Evolutionary conservation across 2,888 invertebrate genomes (phyloP), one percentile per base, ranked within the genome.

Genomic region (Bhutanitis thaidina): DNA sequence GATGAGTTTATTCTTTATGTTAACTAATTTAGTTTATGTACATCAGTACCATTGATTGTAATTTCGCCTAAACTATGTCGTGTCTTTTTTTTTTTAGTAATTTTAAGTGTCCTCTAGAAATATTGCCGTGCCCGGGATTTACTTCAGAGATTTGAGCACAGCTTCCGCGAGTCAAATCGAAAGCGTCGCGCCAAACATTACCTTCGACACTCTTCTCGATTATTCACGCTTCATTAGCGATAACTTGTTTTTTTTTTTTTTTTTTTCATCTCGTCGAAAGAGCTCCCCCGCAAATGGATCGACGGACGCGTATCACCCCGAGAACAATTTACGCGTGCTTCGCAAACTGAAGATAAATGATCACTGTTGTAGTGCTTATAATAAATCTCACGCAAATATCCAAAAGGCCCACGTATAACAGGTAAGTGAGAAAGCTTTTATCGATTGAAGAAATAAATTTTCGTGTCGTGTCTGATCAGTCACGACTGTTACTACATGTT

Each of bases 41-140:
- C n/a, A n/a, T n/a, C n/a, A n/a, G n/a, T n/a, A n/a, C n/a, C n/a
- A n/a, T n/a, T n/a, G n/a, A n/a, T n/a, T n/a, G n/a, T n/a, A n/a
- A n/a, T n/a, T n/a, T n/a, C n/a, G n/a, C n/a, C n/a, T n/a, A n/a
- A n/a, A n/a, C n/a, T n/a, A n/a, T 20, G 5, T 5, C 20, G 5
- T 20, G 2, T 20, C 20, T 56, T 56, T 67, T 64, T 65, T 62
- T 65, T 69, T 71, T 74, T 71, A 71, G 73, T 71, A 70, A 71
- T 67, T 67, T 74, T 77, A 76, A 79, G 80, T 77, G 77, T 74
- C 77, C 71, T 74, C 71, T 77, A 78, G 78, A 80, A 77, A 75
- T 77, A 79, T 71, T 78, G 77, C 78, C 79, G 77, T 69, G 54
- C 65, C 57, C 57, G 62, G 59, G 57, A 59, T 59, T 63, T 58